A percentile compares a stretch with the other conserved stretches of the same genome.
Conservation (phyloP, 2,888 invertebrate genomes). For the Epirrhoe tristata region DNA sequence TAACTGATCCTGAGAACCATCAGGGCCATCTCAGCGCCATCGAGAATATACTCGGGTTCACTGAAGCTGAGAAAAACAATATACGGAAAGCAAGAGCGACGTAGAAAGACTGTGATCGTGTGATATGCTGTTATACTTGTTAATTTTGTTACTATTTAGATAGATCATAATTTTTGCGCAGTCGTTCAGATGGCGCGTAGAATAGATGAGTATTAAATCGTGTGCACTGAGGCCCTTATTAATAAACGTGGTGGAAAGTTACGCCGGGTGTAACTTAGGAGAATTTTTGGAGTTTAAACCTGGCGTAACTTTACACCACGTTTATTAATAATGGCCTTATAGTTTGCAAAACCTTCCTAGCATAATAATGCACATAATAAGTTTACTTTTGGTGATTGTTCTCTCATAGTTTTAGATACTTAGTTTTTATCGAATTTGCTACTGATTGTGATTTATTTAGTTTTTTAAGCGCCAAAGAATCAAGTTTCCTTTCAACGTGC, state of each 20-base stretch:
- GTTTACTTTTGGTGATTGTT: constrained; percentile 59
- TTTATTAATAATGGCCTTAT: too few relatives aligned
- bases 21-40: constrained; percentile 95
- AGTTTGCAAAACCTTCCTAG: constrained; percentile 38
- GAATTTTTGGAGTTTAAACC: too few relatives aligned
- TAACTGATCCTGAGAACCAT: constrained; percentile 95
- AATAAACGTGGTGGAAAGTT: too few relatives aligned
- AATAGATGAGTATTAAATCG: constrained; percentile 37
- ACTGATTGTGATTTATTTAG: constrained; percentile 70
- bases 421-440: constrained; percentile 67
- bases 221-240: too few relatives aligned
- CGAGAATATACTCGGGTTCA: constrained; percentile 95
- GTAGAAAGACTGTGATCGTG: constrained; percentile 73
- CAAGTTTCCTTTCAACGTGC: constrained; percentile 72
- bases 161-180: constrained; percentile 57
- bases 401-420: constrained; percentile 52
- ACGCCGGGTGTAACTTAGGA: too few relatives aligned
- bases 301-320: too few relatives aligned
- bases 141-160: constrained; percentile 58
- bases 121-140: constrained; percentile 71
- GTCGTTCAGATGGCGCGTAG: constrained; percentile 51
- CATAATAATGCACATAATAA: constrained; percentile 63
- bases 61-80: constrained; percentile 91
- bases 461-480: constrained; percentile 79
- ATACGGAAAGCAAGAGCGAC: constrained; percentile 89